phyloP scores from a whole-genome alignment of 2,797 vertebrate species.

The Ptychobarbus kaznakovi region DNA sequence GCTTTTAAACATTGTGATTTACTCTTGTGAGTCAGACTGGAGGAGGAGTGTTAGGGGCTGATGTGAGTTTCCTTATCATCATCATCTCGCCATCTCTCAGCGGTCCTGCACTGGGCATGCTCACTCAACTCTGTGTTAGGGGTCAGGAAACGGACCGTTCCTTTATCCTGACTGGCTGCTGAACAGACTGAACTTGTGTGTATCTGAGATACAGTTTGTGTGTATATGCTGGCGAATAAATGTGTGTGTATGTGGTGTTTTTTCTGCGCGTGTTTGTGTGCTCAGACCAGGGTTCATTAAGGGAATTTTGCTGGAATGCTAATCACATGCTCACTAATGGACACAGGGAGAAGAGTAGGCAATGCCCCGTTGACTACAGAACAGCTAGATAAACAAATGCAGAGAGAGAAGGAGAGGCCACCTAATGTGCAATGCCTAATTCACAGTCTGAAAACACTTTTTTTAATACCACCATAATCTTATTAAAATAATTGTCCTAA shows the following conservation, averaged over 20 bases:
- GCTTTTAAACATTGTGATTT: neutral
- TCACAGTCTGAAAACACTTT: constrained; percentile 5
- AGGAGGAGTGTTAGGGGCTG: neutral
- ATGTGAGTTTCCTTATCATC: constrained; percentile 46
- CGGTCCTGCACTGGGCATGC: constrained; percentile 42
- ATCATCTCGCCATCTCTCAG: constrained; percentile 31
- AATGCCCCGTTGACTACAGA: constrained; percentile 35
- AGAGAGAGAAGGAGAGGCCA: constrained; percentile 17
- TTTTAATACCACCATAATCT: neutral
- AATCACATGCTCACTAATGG: constrained; percentile 55
- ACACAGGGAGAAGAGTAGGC: constrained; percentile 30
- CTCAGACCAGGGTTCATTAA: constrained; percentile 26
- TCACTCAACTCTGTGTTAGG: constrained; percentile 56
- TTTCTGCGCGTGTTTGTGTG: constrained; percentile 24
- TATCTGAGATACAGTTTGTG: constrained; percentile 17
- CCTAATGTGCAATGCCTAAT: constrained; percentile 4
- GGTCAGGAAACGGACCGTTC: constrained; percentile 70
- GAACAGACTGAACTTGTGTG: constrained; percentile 50
- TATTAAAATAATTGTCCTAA: neutral
- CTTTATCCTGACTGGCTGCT: constrained; percentile 58
- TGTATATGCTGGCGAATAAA: constrained; percentile 22
- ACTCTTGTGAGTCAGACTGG: neutral
- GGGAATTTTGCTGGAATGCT: constrained; percentile 51
- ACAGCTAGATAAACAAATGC: constrained; percentile 42
- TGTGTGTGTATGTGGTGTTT: constrained; percentile 25